Conservation (phyloP, 2,113 vertebrate species). For the Bolborhynchus lineola region DNA sequence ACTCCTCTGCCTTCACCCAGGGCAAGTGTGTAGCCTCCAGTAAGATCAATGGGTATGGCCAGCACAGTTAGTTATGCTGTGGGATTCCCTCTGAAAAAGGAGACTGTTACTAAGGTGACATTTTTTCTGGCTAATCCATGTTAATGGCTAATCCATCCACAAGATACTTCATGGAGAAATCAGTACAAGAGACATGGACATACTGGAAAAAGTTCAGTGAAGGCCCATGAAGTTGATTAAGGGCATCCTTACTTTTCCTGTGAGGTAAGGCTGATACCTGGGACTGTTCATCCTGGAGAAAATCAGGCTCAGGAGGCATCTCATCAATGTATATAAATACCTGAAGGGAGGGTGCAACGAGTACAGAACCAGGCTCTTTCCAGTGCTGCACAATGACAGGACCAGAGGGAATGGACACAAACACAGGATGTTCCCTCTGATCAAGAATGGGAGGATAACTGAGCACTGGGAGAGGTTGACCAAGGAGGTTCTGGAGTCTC, state of each 20-base stretch:
- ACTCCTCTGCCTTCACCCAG: not conserved
- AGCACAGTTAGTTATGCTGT: fast-evolving
- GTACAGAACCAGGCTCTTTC: not conserved
- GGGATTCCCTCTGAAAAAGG: too few species aligned
- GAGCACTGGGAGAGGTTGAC: not conserved
- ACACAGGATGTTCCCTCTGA: not conserved
- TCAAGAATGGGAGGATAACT: not conserved
- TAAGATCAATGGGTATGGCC: fast-evolving
- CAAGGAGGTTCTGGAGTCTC: not conserved
- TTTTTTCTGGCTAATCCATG: not conserved
- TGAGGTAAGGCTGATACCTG: not conserved
- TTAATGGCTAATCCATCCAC: too few species aligned
- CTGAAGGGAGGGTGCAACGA: not conserved
- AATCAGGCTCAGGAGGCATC: not conserved
- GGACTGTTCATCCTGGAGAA: not conserved
- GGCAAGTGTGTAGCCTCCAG: not conserved
- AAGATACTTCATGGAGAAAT: not conserved
- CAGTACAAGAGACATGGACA: not conserved
- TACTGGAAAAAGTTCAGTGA: not conserved
- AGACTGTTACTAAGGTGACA: not conserved
- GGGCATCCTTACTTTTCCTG: not conserved
- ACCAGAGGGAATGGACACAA: not conserved
- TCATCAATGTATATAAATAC: not conserved
- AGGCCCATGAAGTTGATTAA: not conserved
- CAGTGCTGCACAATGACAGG: not conserved